A percentile compares a stretch with the other conserved stretches of the same genome.
Evolutionary conservation across 2,797 vertebrate genomes (phyloP).

Genomic region (Catharus ustulatus): DNA sequence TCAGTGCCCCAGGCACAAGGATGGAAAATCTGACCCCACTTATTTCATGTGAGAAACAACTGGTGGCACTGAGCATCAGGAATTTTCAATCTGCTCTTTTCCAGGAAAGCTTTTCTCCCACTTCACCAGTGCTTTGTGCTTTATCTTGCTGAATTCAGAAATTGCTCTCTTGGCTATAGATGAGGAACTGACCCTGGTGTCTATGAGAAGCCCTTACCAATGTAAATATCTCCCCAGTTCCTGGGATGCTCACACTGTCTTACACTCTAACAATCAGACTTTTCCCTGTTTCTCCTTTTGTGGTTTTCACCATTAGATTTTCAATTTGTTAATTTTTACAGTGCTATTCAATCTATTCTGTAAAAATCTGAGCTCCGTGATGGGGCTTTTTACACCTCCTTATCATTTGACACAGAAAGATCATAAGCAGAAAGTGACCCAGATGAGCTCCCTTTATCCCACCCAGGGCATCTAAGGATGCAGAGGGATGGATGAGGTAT

Average conservation of each 20-base stretch:
- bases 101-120: background rate
- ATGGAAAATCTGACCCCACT: background rate
- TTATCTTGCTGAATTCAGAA: background rate
- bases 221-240: background rate
- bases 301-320: background rate
- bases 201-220: background rate
- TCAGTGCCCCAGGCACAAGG: fast-evolving
- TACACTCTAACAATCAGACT: background rate
- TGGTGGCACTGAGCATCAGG: background rate
- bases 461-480: background rate
- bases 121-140: background rate
- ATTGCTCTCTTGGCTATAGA: background rate
- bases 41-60: background rate
- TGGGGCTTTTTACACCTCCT: background rate
- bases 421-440: background rate
- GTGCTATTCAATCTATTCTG: background rate
- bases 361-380: background rate
- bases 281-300: background rate
- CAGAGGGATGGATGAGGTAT: background rate
- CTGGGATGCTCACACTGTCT: background rate
- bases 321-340: background rate
- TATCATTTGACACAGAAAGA: background rate
- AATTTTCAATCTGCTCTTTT: background rate
- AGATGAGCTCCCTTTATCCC: background rate
- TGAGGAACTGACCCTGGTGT: background rate